A percentile compares a stretch with the other conserved stretches of the same genome.
Evolutionary conservation across 1,140 invertebrate genomes (phyloP).

Genomic region (Eueides isabella): DNA sequence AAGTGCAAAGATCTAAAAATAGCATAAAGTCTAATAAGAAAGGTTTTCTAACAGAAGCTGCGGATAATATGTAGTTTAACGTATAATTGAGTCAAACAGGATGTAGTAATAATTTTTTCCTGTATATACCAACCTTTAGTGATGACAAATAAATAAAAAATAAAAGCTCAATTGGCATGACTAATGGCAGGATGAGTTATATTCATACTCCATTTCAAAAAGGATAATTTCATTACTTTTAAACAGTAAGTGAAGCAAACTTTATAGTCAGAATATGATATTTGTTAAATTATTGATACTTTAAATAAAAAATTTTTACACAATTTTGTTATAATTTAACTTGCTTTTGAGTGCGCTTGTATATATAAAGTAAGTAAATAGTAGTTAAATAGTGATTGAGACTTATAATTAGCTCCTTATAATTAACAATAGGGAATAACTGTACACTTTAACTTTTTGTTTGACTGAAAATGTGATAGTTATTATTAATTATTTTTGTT

Average conservation of each 20-base stretch:
- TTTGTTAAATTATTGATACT: no score
- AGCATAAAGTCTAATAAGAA: not conserved
- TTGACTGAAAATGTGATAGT: no score
- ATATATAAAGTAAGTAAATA: no score
- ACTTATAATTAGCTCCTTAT: no score
- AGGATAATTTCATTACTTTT: not conserved
- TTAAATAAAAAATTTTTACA: no score
- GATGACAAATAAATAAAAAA: not conserved
- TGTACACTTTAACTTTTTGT: no score
- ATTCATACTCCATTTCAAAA: not conserved
- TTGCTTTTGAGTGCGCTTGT: no score
- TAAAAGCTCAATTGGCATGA: not conserved
- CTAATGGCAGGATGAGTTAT: constrained; percentile 13
- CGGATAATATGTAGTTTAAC: not conserved
- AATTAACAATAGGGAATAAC: no score
- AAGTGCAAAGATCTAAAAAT: not conserved
- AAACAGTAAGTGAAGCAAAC: not conserved
- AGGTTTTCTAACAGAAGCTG: not conserved
- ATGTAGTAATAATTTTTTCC: not conserved
- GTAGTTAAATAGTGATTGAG: no score
- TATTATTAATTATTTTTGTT: no score
- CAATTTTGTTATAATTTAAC: no score
- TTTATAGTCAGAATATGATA: no score
- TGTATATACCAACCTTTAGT: not conserved
- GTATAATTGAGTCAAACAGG: not conserved